Percentiles rank a stretch among this genome's conserved stretches.
These are phyloP conservation scores for Papilio xuthus DNA, from an alignment of 1,140 invertebrate genomes.

Conservation along the genomic window DNA sequence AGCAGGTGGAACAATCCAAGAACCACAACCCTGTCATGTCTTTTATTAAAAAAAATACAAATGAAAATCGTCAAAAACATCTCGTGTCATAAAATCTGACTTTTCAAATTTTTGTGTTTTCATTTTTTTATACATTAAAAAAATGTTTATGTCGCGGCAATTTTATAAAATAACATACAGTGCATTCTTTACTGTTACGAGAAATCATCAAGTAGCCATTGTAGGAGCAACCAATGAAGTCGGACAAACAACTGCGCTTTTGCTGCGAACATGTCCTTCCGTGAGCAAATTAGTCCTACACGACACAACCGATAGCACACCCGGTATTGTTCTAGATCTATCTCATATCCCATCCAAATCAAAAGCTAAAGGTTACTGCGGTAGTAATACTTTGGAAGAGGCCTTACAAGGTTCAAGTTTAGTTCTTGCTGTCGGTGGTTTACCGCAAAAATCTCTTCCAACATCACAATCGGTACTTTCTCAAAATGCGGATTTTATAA, in stretches of 20 bases:
- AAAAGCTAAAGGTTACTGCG: constrained; percentile 50
- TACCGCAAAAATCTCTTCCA: constrained; percentile 85
- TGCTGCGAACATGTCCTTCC: constrained; percentile 53
- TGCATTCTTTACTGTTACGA: not conserved
- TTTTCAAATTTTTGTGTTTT: constrained; percentile 19
- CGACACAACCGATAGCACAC: constrained; percentile 48
- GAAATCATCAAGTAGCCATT: constrained; percentile 56
- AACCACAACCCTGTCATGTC: not conserved
- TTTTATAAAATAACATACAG: not conserved
- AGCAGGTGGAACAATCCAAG: not conserved
- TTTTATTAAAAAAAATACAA: not conserved
- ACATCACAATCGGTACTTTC: constrained; percentile 85
- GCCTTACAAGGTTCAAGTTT: constrained; percentile 76
- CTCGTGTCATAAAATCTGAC: not conserved
- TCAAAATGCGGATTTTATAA: constrained; percentile 87
- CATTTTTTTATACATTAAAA: not conserved
- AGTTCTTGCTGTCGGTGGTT: constrained; percentile 86
- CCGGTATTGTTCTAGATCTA: constrained; percentile 57
- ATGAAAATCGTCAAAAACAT: not conserved
- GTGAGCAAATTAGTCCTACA: constrained; percentile 57
- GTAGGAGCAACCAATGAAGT: constrained; percentile 59
- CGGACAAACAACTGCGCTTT: constrained; percentile 57
- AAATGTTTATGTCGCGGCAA: constrained; percentile 12
- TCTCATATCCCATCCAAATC: constrained; percentile 58
- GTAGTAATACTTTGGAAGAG: constrained; percentile 59